Conservation (phyloP, 2,888 invertebrate species). For the Caenorhabditis japonica region DNA sequence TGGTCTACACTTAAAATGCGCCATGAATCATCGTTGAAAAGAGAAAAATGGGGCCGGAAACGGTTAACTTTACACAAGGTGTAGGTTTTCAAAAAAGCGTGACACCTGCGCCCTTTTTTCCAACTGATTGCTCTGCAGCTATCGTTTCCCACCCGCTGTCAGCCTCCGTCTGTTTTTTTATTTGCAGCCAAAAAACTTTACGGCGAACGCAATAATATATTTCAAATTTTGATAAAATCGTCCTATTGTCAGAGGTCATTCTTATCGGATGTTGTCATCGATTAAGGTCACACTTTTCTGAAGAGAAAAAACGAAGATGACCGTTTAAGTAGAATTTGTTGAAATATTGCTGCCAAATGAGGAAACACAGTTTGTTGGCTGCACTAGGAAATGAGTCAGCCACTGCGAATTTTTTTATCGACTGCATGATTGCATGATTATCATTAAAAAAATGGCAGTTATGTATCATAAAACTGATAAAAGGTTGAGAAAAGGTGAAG, state of each 20-base stretch:
- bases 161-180: background rate
- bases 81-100: too few relatives aligned
- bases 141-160: background rate
- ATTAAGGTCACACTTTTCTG: constrained; percentile 30
- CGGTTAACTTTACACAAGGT: too few relatives aligned
- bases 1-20: too few relatives aligned
- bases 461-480: background rate
- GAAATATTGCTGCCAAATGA: constrained; percentile 8
- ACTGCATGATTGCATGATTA: too few relatives aligned
- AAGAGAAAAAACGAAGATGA: background rate
- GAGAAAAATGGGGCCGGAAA: too few relatives aligned
- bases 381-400: too few relatives aligned
- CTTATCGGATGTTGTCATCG: constrained; percentile 18
- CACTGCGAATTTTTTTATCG: too few relatives aligned
- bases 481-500: background rate
- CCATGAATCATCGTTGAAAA: too few relatives aligned
- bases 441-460: too few relatives aligned
- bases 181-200: background rate
- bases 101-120: background rate
- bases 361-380: background rate
- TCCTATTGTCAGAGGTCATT: constrained; percentile 12
- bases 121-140: constrained; percentile 1
- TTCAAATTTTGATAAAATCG: too few relatives aligned
- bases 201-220: too few relatives aligned
- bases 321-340: background rate